Base-by-base conservation (phyloP, 1,140 invertebrate species). In the Nasonia giraulti region DNA sequence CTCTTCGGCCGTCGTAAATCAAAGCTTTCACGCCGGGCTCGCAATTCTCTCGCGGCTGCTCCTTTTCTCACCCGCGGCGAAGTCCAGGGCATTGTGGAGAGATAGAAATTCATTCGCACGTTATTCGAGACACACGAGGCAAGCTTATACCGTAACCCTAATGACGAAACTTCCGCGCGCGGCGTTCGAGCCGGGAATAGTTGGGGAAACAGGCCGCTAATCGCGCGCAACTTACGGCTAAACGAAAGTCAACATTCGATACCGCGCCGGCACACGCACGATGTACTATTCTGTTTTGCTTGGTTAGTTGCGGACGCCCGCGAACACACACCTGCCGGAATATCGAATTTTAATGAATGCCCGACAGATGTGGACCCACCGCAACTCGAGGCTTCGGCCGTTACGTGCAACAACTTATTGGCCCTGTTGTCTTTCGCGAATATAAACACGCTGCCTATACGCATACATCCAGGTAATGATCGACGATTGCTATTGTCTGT, bases 291-390 rank as follows among this genome's bases (percentile, higher is more conserved):
- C 4, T 62, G 55, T 62, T 62, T 62, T 62, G 55, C 55, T 62
- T 62, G 6, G 55, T 7, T 62, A 62, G 55, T 62, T 62, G 55
- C 20, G 17, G 17, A 20, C 55, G 7, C 17, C 20, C 20, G 55
- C 27, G 27, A 27, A 27, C 27, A 27, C 27, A 27, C 27, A 27
- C 27, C 27, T 27, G 1, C 20, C 6, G 6, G 4, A 17, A 62
- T 62, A 62, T 62, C 55, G 55, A 62, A 62, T 62, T 62, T 62
- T 62, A 62, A 62, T 62, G 55, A 62, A n/a, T 62, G 55, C 20
- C 55, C 17, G 17, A 55, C 50, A 55, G 50, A 55, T 55, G 50
- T 55, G 17, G 12, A 17, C 2, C 7, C 55, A 20, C 27, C 14
- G 14, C 14, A 62, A 62, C 55, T n/a, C 55, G 55, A 62, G 17